phyloP scores from a whole-genome alignment of 2,888 invertebrate species.

The Notocelia uddmanniana region DNA sequence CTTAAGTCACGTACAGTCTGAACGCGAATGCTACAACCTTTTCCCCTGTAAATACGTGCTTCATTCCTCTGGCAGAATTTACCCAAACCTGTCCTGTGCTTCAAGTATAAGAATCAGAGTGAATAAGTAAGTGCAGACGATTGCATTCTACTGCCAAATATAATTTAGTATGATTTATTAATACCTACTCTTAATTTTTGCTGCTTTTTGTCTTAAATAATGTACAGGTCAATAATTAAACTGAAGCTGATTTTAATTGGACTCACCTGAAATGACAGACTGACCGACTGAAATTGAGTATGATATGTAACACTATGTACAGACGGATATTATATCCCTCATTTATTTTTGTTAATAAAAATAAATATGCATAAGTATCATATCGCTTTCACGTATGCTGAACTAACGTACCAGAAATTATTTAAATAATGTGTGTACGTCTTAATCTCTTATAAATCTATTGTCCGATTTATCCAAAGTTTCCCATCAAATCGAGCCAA shows the following conservation, averaged over 20 bases:
- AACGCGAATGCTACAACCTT: constrained; percentile 48
- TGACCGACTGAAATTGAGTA: no score
- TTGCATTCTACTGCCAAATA: constrained; percentile 43
- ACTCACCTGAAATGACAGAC: not conserved
- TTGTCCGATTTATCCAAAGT: no score
- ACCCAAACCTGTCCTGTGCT: constrained; percentile 12
- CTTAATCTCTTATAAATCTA: no score
- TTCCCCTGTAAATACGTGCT: constrained; percentile 13
- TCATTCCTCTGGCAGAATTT: not conserved
- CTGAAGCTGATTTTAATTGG: not conserved
- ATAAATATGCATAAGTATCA: no score
- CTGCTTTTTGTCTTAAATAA: constrained; percentile 9
- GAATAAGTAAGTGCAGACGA: constrained; percentile 38
- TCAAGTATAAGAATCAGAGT: constrained; percentile 26
- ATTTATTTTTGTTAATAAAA: no score
- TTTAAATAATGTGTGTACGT: no score
- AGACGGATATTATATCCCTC: no score
- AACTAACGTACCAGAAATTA: no score
- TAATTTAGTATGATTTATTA: constrained; percentile 36
- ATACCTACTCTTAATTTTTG: constrained; percentile 16
- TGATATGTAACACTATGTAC: not conserved
- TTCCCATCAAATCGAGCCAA: no score
- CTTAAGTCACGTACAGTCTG: constrained; percentile 51
- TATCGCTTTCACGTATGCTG: no score
- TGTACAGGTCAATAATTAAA: constrained; percentile 12